Base-by-base conservation (phyloP, 2,113 vertebrate species). In the Neolamprologus hecqui region DNA sequence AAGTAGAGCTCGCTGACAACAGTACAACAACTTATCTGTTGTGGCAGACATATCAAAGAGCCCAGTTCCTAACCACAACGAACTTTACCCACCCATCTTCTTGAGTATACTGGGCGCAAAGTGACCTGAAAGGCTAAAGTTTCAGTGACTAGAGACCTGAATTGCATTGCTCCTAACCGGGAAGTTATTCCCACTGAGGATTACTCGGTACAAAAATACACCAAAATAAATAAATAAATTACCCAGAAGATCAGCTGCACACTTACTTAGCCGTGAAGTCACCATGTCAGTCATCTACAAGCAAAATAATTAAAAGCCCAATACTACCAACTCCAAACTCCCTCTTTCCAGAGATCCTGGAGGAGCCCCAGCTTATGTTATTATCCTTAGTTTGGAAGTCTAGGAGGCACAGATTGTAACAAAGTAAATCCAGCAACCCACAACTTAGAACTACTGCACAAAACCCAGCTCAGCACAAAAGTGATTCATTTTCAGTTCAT, bases 231-330 rank as follows among this genome's bases (percentile, higher is more conserved):
- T 15, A 47, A 15, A n/a, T 4, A 26, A 58, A 31, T 6, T 4
- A 19, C 28, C 15, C 28, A 33, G 28, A 63, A 60, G 5, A 60
- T 7, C 58, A 12, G 17, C 58, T 63, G 17, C 2, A 63, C 17
- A 35, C 58, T 55, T 23, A 26, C 0, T 33, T 63, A 63, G 7
- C 31, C 4, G 0, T 31, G 4, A 63, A 63, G 31, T 35, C 31
- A 63, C 58, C 5, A 11, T 35, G 31, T 35, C 58, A 63, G 14
- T 60, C 31, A 63, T 63, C 17, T n/a, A 63, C 17, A 35, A 63
- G 31, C 9, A 35, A 63, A 63, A 35, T 35, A 1, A 35, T 35
- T 63, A 35, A 12, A 1, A 63, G 15, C 58, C 58, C 17, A 35
- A 35, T 12, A n/a, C 17, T 35, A n/a, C 17, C 8, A 63, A n/a